Percentiles rank a stretch among this genome's conserved stretches.
These are phyloP conservation scores for Hipparchia sbordonii DNA, from an alignment of 2,888 invertebrate species.

Conservation along the genomic window DNA sequence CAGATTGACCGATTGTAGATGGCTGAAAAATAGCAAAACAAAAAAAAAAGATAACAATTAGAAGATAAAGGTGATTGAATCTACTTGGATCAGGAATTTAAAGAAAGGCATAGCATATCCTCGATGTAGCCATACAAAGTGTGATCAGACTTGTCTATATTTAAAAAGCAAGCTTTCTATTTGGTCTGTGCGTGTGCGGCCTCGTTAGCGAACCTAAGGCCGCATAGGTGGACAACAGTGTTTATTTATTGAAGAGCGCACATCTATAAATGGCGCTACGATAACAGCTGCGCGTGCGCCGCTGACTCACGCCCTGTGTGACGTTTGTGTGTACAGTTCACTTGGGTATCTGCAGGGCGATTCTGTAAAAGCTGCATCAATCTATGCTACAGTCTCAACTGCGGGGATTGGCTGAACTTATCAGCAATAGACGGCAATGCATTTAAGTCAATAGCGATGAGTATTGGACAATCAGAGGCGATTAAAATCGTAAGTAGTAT, in stretches of 20 bases:
- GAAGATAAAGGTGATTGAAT: not conserved
- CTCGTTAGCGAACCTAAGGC: slow-evolving; percentile 38
- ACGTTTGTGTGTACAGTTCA: slow-evolving; percentile 48
- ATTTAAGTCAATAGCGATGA: no score
- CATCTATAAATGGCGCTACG: slow-evolving; percentile 61
- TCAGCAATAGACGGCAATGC: no score
- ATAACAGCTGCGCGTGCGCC: slow-evolving; percentile 53
- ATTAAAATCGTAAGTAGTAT: no score
- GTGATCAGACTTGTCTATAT: slow-evolving; percentile 1
- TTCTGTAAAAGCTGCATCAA: no score
- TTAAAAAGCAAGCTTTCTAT: slow-evolving; percentile 28
- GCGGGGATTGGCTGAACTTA: no score
- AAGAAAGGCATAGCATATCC: not conserved
- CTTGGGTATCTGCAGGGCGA: not conserved
- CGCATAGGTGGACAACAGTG: slow-evolving; percentile 35
- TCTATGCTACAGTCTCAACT: no score
- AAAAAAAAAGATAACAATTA: no score
- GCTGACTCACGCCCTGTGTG: slow-evolving; percentile 57
- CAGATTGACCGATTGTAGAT: no score
- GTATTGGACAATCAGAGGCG: no score
- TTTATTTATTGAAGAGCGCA: slow-evolving; percentile 40
- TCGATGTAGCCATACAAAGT: not conserved
- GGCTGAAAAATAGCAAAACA: no score
- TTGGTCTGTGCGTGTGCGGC: slow-evolving; percentile 30
- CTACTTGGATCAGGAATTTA: not conserved